Conservation (phyloP, 1,140 invertebrate species). For the Drosophila mauritiana region DNA sequence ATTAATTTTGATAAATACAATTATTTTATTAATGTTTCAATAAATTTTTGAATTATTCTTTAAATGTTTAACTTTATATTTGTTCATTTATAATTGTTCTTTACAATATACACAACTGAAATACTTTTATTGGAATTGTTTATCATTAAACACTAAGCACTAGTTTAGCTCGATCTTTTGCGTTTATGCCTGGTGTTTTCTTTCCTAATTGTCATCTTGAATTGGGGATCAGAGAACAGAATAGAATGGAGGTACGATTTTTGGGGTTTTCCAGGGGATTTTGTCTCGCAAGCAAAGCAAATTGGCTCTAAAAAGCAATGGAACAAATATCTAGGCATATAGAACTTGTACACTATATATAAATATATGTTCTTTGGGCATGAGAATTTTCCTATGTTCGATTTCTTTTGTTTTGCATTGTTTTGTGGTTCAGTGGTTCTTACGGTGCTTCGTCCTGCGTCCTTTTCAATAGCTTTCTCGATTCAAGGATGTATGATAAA, state of each 20-base stretch:
- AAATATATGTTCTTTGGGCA: constrained; percentile 43
- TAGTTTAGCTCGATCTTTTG: constrained; percentile 81
- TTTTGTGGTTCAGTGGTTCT: constrained; percentile 61
- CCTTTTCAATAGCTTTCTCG: constrained; percentile 35
- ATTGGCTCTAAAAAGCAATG: constrained; percentile 43
- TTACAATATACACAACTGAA: constrained; percentile 83
- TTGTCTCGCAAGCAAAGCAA: constrained; percentile 53
- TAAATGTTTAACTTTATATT: constrained; percentile 82
- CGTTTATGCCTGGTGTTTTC: constrained; percentile 73
- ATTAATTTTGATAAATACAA: constrained; percentile 80
- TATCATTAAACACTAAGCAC: constrained; percentile 67
- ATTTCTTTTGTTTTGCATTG: constrained; percentile 31
- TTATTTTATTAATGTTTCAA: constrained; percentile 76
- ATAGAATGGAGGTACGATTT: not conserved
- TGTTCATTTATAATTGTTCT: constrained; percentile 63
- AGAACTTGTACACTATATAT: constrained; percentile 51
- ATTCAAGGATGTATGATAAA: constrained; percentile 73
- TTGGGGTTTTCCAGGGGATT: constrained; percentile 8
- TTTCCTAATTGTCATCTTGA: constrained; percentile 51
- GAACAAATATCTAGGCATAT: constrained; percentile 30
- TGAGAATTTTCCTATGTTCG: constrained; percentile 31
- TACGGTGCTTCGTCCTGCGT: constrained; percentile 66
- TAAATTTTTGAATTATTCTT: constrained; percentile 67
- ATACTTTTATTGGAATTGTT: constrained; percentile 33
- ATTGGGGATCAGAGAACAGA: constrained; percentile 1